Evolutionary conservation across 2,797 vertebrate genomes (phyloP).

Genomic region (Ataeniobius toweri): DNA sequence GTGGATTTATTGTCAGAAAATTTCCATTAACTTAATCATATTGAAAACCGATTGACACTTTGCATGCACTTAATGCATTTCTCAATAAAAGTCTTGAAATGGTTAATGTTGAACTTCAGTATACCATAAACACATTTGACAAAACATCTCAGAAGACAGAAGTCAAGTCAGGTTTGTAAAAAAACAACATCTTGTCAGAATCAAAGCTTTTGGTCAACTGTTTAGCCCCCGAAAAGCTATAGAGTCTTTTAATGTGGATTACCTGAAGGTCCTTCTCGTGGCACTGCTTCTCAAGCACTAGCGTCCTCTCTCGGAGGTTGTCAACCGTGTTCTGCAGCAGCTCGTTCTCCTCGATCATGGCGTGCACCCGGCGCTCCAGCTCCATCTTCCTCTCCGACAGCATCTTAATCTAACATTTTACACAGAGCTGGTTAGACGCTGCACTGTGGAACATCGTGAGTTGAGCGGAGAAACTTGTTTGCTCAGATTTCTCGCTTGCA

Average conservation of each 20-base stretch:
- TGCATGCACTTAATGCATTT: background rate
- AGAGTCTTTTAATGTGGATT: conserved; percentile 2
- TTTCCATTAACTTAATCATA: background rate
- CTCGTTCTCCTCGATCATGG: conserved; percentile 91
- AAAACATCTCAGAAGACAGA: background rate
- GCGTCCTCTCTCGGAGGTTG: conserved; percentile 88
- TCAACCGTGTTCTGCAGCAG: conserved; percentile 91
- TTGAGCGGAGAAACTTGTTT: background rate
- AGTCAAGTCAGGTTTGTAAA: background rate
- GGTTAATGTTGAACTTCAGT: background rate
- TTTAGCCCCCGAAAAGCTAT: background rate
- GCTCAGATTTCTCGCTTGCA: background rate
- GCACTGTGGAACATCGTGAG: background rate
- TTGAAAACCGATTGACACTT: background rate
- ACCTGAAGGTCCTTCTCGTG: conserved; percentile 95
- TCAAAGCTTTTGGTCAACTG: background rate
- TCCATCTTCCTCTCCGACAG: conserved; percentile 93
- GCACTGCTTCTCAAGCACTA: conserved; percentile 89
- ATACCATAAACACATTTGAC: background rate
- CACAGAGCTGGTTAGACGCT: conserved; percentile 27
- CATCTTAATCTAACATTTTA: conserved; percentile 89
- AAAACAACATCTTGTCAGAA: background rate
- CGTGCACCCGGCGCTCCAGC: conserved; percentile 87
- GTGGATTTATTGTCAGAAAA: background rate
- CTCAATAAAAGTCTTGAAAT: background rate